Base-by-base conservation (phyloP, 2,113 vertebrate species). In the Scytalopus superciliaris region DNA sequence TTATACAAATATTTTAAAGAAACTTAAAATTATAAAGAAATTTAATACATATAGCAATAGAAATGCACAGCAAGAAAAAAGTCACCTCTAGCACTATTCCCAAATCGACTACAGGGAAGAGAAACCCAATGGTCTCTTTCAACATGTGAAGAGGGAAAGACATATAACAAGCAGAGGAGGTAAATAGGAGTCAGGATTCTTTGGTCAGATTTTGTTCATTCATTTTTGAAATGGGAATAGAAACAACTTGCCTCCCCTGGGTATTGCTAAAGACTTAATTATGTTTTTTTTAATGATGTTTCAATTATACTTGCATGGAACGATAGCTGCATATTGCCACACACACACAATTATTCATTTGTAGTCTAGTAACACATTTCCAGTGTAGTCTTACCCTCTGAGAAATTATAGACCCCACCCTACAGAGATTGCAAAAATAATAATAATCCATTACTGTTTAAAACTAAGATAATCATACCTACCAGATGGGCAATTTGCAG, bases 261-360 rank as follows among this genome's bases (percentile, higher is more conserved):
- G 89, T 91, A 84, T 92, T 96, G 49, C 92, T 93, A 96, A 96
- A 97, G 90, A 90, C 94, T 96, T 94, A 96, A 97, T 96, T 94
- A 95, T 68, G 55, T 23, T 66, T 66, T 94, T 96, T 95, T 82
- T 21, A 89, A 94, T 84, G 86, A 95, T 93, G 83, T 88, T 95
- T 96, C 94, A 94, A 96, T 95, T 96, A 87, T 72, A 84, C 64
- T 95, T 90, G 83, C 68, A 84, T 93, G 77, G 79, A 96, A 92
- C 0, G 44, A 93, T 92, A 87, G 78, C 90, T 96, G 66, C 77
- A 17, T 87, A 59, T 92, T 96, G 88, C 92, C 93, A 95, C 96
- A 96, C 92, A 93, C 90, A 84, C 68, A 96, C 96, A 95, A 81
- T 93, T 90, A 94, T 73, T 93, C 89, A 87, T 93, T 89, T 94